These are phyloP conservation scores for Petrosia ficiformis DNA, from an alignment of 37 sponge, comb jelly and placozoan species.

Conservation along the genomic window DNA sequence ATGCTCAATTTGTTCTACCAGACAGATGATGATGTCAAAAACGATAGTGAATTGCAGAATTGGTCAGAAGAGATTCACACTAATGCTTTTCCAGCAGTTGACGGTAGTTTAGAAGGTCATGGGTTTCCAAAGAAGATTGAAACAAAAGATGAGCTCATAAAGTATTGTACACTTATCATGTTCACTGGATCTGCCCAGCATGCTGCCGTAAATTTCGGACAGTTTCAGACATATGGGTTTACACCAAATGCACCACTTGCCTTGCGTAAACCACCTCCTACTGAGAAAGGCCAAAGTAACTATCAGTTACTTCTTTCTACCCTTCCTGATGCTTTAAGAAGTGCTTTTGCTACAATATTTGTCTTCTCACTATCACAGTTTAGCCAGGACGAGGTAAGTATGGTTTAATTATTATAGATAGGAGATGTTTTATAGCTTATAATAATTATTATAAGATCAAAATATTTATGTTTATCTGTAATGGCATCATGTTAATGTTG, in stretches of 20 bases:
- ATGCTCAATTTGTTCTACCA: too few species aligned
- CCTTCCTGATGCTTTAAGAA: conserved; percentile 30
- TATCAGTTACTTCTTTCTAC: conserved; percentile 23
- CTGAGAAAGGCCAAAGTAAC: conserved; percentile 19
- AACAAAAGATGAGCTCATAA: too few species aligned
- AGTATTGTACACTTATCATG: too few species aligned
- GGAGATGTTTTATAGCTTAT: too few species aligned
- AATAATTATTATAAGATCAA: too few species aligned
- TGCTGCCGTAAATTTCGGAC: conserved; percentile 73
- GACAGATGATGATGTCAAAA: too few species aligned
- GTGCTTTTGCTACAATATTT: background rate
- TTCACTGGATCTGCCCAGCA: conserved; percentile 58
- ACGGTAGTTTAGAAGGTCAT: background rate
- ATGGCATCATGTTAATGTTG: too few species aligned
- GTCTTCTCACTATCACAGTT: conserved; percentile 13
- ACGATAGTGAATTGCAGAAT: too few species aligned
- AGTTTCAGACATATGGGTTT: conserved; percentile 52
- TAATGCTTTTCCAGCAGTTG: conserved; percentile 28
- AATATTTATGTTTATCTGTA: too few species aligned
- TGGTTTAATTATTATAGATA: too few species aligned
- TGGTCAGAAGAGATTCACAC: too few species aligned
- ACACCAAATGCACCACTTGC: conserved; percentile 66
- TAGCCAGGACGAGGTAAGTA: conserved; percentile 39
- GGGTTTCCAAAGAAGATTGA: too few species aligned
- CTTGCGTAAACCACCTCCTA: conserved; percentile 47